These are phyloP conservation scores for Gracilinanus agilis DNA, from an alignment of 2,113 vertebrate genomes.

Conservation along the genomic window DNA sequence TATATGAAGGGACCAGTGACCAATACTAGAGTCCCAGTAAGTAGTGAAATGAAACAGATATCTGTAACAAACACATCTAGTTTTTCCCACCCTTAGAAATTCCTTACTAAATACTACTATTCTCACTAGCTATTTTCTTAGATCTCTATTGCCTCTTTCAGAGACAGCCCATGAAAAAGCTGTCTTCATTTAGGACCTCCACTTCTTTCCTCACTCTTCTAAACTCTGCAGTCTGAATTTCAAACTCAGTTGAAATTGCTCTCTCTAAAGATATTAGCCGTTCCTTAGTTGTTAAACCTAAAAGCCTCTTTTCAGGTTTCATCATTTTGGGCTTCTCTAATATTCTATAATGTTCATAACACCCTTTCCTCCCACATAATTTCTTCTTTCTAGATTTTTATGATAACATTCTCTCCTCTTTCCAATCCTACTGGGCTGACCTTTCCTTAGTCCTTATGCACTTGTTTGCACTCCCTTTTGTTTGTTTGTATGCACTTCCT, in stretches of 20 bases:
- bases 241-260: neutral
- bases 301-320: neutral
- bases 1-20: neutral
- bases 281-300: neutral
- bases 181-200: neutral
- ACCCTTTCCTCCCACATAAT: neutral
- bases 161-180: neutral
- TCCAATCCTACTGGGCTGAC: neutral
- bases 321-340: neutral
- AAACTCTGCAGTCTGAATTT: neutral
- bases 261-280: neutral
- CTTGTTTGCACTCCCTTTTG: too few relatives aligned
- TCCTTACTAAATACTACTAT: neutral
- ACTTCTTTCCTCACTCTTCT: neutral
- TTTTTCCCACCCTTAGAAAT: neutral
- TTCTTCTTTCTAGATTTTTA: neutral
- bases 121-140: neutral
- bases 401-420: neutral
- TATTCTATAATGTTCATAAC: neutral
- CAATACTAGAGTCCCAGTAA: neutral
- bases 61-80: neutral
- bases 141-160: neutral
- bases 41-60: neutral
- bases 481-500: neutral
- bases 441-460: neutral